These are phyloP conservation scores for Amphimallon solstitiale DNA, from an alignment of 2,888 invertebrate species.

Conservation along the genomic window DNA sequence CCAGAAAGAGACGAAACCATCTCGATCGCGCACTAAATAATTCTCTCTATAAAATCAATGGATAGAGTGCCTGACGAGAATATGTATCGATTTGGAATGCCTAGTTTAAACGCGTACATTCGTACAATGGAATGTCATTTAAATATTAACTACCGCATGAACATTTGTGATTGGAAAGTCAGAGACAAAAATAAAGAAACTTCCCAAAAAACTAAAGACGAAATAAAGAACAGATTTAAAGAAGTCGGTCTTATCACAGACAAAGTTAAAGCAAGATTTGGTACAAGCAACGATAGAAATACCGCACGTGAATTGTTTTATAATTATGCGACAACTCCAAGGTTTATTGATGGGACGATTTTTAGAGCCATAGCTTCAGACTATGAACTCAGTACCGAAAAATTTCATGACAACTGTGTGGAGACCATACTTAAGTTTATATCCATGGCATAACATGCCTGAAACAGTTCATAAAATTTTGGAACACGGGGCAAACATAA, in stretches of 20 bases:
- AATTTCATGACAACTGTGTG: background rate
- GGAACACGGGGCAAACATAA: background rate
- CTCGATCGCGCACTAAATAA: no score
- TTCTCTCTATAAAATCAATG: no score
- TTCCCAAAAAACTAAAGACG: background rate
- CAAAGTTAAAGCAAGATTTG: conserved; percentile 17
- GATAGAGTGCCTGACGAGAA: no score
- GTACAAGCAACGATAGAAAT: conserved; percentile 16
- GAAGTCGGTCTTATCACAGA: conserved; percentile 19
- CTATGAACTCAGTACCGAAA: background rate
- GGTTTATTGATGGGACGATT: background rate
- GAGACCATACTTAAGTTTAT: conserved; percentile 7
- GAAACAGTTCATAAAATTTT: conserved; percentile 8
- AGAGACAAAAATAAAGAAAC: background rate
- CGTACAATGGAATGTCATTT: no score
- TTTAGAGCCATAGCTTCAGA: background rate
- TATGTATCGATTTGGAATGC: no score
- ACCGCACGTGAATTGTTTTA: conserved; percentile 10
- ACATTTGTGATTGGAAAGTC: no score
- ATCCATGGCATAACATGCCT: conserved; percentile 7
- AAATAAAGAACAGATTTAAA: background rate
- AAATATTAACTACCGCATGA: no score
- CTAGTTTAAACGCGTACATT: no score
- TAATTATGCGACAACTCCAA: background rate
- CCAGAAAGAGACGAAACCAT: background rate